Evolutionary conservation across 2,113 vertebrate species (phyloP).

Genomic region (Agapornis roseicollis): DNA sequence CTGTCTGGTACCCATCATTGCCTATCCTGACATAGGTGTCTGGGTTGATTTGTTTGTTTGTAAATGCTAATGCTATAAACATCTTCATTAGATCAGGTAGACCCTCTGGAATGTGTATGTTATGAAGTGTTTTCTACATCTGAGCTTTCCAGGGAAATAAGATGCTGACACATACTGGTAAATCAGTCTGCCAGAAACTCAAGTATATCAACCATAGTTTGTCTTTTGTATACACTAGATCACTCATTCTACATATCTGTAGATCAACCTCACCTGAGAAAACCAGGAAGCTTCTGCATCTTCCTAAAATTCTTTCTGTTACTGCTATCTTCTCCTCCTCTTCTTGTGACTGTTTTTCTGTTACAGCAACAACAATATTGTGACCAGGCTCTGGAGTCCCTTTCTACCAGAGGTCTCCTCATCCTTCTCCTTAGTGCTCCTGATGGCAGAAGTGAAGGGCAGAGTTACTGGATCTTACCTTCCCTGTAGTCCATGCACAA

Average conservation of each 20-base stretch:
- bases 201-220: background rate
- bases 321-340: background rate
- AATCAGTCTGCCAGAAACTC: background rate
- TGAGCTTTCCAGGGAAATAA: background rate
- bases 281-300: background rate
- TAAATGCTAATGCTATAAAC: background rate
- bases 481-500: fast-evolving
- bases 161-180: background rate
- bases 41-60: background rate
- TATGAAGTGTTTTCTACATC: background rate
- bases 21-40: background rate
- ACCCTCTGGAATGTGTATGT: background rate
- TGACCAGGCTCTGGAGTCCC: background rate
- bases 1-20: background rate
- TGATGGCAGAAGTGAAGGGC: background rate
- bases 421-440: background rate
- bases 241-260: background rate
- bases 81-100: background rate
- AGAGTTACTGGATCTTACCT: background rate
- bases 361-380: background rate
- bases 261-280: background rate
- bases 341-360: background rate
- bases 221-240: background rate
- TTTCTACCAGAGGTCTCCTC: background rate
- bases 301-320: background rate